Conservation (phyloP, 1,140 invertebrate species). For the Pachyrhynchus sulphureomaculatus region DNA sequence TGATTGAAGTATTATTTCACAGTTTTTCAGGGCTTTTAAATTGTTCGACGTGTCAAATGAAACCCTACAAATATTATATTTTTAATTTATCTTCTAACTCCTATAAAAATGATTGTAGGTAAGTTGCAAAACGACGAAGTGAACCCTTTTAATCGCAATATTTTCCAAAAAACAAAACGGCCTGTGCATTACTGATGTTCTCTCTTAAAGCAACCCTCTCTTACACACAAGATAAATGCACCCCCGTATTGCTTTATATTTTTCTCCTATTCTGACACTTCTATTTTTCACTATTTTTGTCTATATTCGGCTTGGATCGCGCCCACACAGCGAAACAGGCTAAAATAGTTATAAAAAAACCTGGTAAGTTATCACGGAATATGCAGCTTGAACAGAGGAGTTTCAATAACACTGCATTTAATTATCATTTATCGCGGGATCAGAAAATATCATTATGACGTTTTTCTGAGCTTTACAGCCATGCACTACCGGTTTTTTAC, state of each 20-base stretch:
- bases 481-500: background rate
- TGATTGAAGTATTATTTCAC: too few relatives aligned
- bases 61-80: too few relatives aligned
- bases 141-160: too few relatives aligned
- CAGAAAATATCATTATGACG: background rate
- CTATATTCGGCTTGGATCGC: slow-evolving; percentile 54
- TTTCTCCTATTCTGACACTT: slow-evolving; percentile 55
- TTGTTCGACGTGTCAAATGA: too few relatives aligned
- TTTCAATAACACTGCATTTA: slow-evolving; percentile 52
- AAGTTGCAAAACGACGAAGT: too few relatives aligned
- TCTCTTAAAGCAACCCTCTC: too few relatives aligned
- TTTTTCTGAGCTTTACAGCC: background rate
- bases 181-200: too few relatives aligned
- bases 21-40: too few relatives aligned
- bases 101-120: too few relatives aligned
- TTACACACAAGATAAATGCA: slow-evolving; percentile 40
- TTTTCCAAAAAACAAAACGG: too few relatives aligned
- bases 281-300: slow-evolving; percentile 54
- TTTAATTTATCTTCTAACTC: too few relatives aligned
- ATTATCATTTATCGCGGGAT: slow-evolving; percentile 22
- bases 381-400: slow-evolving; percentile 51
- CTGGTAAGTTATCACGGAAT: slow-evolving; percentile 53
- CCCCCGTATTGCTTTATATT: slow-evolving; percentile 49
- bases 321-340: slow-evolving; percentile 53
- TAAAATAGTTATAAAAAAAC: slow-evolving; percentile 53